Conservation (phyloP, 2,888 invertebrate species). For the Drosophila pegasa region DNA sequence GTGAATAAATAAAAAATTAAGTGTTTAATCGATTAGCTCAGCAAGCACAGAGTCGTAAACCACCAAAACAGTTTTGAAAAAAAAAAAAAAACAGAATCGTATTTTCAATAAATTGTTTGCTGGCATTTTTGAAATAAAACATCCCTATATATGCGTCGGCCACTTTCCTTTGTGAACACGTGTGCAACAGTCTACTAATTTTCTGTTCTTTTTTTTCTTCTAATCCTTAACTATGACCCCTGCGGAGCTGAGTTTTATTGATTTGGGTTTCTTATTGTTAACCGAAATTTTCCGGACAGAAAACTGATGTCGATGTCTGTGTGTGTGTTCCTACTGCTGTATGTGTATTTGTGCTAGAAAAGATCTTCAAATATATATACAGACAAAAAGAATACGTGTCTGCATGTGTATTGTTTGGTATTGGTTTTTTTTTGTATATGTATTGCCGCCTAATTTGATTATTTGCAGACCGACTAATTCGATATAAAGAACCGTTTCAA, state of each 20-base stretch:
- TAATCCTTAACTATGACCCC: conserved; percentile 66
- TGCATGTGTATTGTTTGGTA: background rate
- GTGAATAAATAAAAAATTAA: background rate
- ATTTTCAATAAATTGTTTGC: conserved; percentile 57
- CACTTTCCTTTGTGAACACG: conserved; percentile 77
- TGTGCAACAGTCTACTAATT: conserved; percentile 62
- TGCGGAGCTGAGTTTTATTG: conserved; percentile 73
- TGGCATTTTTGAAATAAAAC: conserved; percentile 44
- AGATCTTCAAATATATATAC: conserved; percentile 7
- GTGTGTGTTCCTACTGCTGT: conserved; percentile 26
- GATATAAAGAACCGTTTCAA: background rate
- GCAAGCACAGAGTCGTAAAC: conserved; percentile 11
- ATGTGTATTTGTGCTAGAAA: background rate
- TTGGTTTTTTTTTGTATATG: background rate
- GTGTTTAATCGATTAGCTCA: conserved; percentile 6
- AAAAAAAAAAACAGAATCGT: conserved; percentile 43
- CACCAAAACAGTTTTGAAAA: conserved; percentile 20
- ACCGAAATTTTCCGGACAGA: conserved; percentile 28
- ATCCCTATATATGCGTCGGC: conserved; percentile 46
- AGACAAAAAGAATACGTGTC: background rate
- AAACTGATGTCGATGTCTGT: conserved; percentile 3
- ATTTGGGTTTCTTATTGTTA: conserved; percentile 66
- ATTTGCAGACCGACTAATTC: conserved; percentile 8
- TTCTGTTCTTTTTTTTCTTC: conserved; percentile 34
- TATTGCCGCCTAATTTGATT: conserved; percentile 2